A percentile compares a stretch with the other conserved stretches of the same genome.
Conservation (phyloP, 2,888 invertebrate species). For the Notodromas monacha region DNA sequence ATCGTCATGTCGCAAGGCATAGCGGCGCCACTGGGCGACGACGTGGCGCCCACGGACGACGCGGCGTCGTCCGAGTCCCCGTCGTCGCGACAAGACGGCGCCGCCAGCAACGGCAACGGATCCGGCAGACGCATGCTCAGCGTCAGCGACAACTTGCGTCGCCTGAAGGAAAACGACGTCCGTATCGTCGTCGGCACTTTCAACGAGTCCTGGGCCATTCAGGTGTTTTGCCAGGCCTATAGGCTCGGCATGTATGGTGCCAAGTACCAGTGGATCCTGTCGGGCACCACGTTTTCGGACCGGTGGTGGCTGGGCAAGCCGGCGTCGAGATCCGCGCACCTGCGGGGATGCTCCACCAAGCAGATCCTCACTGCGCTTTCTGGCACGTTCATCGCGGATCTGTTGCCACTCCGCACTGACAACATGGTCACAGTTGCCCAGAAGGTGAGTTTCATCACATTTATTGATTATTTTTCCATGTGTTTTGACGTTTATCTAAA, state of each 20-base stretch:
- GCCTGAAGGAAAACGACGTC: constrained; percentile 60
- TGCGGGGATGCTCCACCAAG: constrained; percentile 25
- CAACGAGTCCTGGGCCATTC: constrained; percentile 65
- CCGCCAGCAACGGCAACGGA: too few relatives aligned
- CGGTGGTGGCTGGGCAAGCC: background rate
- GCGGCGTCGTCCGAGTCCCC: background rate
- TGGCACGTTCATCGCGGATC: constrained; percentile 55
- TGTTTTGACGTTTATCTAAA: too few relatives aligned
- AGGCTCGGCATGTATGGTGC: constrained; percentile 44
- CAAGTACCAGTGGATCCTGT: constrained; percentile 76
- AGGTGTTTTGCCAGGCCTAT: constrained; percentile 23
- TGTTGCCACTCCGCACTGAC: constrained; percentile 51
- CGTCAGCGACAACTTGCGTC: constrained; percentile 40
- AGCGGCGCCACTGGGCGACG: background rate
- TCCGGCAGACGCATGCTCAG: constrained; percentile 43
- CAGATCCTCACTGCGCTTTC: constrained; percentile 46
- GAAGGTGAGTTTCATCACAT: too few relatives aligned
- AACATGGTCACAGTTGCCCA: constrained; percentile 59
- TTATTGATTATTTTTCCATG: too few relatives aligned
- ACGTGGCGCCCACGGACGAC: background rate
- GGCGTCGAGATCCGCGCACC: constrained; percentile 5
- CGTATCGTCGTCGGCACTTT: constrained; percentile 84
- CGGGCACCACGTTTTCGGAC: constrained; percentile 36
- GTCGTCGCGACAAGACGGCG: background rate
- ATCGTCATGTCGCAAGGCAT: constrained; percentile 6